phyloP scores from a whole-genome alignment of 1,140 invertebrate species.

The Zaprionus vittiger region DNA sequence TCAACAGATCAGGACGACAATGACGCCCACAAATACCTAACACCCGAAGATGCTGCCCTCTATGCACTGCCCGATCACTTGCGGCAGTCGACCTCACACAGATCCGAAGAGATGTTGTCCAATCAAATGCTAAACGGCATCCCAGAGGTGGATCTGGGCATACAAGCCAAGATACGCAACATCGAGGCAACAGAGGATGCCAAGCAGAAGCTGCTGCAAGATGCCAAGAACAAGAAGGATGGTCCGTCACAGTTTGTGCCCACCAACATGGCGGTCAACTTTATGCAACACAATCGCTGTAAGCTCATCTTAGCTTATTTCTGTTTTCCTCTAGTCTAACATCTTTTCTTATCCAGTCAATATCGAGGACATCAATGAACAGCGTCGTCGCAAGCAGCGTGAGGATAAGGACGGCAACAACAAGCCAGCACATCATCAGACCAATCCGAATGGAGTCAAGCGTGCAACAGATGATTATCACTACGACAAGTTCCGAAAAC shows the following conservation, averaged over 20 bases:
- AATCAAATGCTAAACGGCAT: conserved; percentile 99
- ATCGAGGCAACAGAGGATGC: conserved; percentile 99
- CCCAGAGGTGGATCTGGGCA: conserved; percentile 99
- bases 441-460: conserved; percentile 85
- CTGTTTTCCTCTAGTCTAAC: background rate
- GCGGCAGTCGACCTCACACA: conserved; percentile 90
- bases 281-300: conserved; percentile 98
- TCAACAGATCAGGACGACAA: conserved; percentile 54
- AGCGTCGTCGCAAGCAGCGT: conserved; percentile 86
- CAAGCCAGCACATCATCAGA: conserved; percentile 64
- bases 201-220: conserved; percentile 95
- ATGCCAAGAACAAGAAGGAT: conserved; percentile 95
- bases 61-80: conserved; percentile 95
- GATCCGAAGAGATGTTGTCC: conserved; percentile 99
- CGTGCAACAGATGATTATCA: conserved; percentile 98
- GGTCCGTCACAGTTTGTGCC: conserved; percentile 98
- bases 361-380: conserved; percentile 88
- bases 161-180: conserved; percentile 98
- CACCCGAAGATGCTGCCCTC: conserved; percentile 94
- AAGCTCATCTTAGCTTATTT: too few relatives aligned
- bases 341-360: conserved; percentile 87
- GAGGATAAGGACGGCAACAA: conserved; percentile 85
- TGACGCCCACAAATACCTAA: conserved; percentile 88
- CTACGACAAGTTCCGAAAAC: conserved; percentile 98
- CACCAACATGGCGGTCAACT: conserved; percentile 98